Conservation (phyloP, 2,797 vertebrate genomes). For the Aulostomus chinensis region DNA sequence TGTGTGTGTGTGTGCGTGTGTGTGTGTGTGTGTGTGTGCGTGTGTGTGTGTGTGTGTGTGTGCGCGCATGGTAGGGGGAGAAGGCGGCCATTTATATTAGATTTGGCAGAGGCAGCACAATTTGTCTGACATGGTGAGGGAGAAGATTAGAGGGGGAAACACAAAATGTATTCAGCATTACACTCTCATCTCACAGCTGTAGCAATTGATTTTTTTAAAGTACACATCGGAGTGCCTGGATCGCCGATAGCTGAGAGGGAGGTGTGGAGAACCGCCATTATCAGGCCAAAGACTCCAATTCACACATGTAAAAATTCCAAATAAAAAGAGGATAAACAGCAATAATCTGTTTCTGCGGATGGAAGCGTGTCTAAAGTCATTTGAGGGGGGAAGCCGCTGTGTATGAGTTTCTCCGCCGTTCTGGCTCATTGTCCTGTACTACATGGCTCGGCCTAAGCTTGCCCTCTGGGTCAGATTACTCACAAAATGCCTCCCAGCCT, state of each 20-base stretch:
- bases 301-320: constrained; percentile 66
- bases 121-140: constrained; percentile 78
- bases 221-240: constrained; percentile 54
- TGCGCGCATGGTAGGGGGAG: constrained; percentile 18
- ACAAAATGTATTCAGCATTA: constrained; percentile 77
- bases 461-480: constrained; percentile 77
- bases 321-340: constrained; percentile 75
- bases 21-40: constrained; percentile 20
- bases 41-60: neutral
- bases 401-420: constrained; percentile 69
- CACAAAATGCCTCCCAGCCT: constrained; percentile 67
- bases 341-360: constrained; percentile 75
- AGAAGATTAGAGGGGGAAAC: constrained; percentile 76
- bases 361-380: constrained; percentile 78
- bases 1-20: constrained; percentile 6
- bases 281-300: constrained; percentile 64
- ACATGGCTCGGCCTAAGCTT: constrained; percentile 71
- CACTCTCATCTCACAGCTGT: constrained; percentile 75
- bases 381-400: constrained; percentile 52
- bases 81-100: constrained; percentile 66
- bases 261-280: constrained; percentile 71
- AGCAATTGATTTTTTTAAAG: constrained; percentile 77
- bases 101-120: constrained; percentile 77
- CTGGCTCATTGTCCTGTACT: constrained; percentile 74
- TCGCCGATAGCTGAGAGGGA: constrained; percentile 59